These are phyloP conservation scores for Forficula auricularia DNA, from an alignment of 1,140 invertebrate species.

Conservation along the genomic window DNA sequence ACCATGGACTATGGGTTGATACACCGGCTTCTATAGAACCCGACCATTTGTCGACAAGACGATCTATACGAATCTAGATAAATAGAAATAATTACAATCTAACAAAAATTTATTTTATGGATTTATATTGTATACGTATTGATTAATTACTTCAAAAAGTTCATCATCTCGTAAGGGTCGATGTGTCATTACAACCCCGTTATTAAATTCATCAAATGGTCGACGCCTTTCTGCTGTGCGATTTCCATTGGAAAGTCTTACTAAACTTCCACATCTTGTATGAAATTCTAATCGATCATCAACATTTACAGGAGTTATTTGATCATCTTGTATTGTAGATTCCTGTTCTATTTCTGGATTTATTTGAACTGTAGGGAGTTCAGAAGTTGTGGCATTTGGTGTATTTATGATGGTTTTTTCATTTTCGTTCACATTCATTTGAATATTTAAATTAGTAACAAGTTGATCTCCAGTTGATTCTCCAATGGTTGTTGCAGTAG, in stretches of 20 bases:
- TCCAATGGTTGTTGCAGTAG: neutral
- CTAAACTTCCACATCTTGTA: slow-evolving; percentile 66
- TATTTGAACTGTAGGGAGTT: too few species aligned
- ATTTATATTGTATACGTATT: neutral
- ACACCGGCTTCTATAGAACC: slow-evolving; percentile 88
- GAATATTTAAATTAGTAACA: slow-evolving; percentile 30
- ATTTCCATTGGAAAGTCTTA: slow-evolving; percentile 69
- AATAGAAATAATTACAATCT: slow-evolving; percentile 16
- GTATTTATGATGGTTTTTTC: too few species aligned
- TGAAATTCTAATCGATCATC: slow-evolving; percentile 67
- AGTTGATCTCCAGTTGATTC: slow-evolving; percentile 2
- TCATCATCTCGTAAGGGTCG: slow-evolving; percentile 71
- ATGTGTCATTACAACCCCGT: slow-evolving; percentile 83
- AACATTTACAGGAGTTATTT: slow-evolving; percentile 7
- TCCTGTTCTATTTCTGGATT: too few species aligned
- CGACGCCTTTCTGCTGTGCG: slow-evolving; percentile 68
- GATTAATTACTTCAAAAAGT: slow-evolving; percentile 61
- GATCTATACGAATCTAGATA: slow-evolving; percentile 66
- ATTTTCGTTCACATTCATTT: slow-evolving; percentile 22
- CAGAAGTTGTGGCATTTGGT: too few species aligned
- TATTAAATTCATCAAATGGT: slow-evolving; percentile 87
- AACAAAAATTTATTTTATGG: too few species aligned
- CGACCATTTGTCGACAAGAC: slow-evolving; percentile 81
- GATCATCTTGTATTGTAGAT: too few species aligned
- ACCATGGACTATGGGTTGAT: slow-evolving; percentile 78